Conservation (phyloP, 2,888 invertebrate genomes). For the Nephrotoma guestfalica region DNA sequence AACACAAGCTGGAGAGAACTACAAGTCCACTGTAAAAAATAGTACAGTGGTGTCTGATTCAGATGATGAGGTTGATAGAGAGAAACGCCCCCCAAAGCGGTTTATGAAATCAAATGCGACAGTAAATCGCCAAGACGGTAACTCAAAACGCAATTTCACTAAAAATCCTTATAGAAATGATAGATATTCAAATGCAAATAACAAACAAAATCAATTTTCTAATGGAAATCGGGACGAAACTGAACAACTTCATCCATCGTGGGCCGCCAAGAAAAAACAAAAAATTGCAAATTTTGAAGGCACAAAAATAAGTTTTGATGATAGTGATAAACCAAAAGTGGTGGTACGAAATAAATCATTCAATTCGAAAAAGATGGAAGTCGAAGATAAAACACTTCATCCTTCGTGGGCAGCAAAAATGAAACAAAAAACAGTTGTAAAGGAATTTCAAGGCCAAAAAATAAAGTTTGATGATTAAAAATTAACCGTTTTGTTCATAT, state of each 20-base stretch:
- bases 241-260: constrained; percentile 14
- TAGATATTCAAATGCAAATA: not conserved
- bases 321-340: not conserved
- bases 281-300: constrained; percentile 14
- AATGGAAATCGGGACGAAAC: not conserved
- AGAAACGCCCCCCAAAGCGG: not conserved
- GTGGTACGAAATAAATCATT: not conserved
- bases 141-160: not conserved
- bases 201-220: not conserved
- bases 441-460: constrained; percentile 24
- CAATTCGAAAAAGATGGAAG: not conserved
- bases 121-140: not conserved
- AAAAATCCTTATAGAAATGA: not conserved
- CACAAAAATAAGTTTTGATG: constrained; percentile 13
- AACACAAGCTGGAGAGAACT: constrained; percentile 26
- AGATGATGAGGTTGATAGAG: not conserved
- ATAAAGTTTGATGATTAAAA: constrained; percentile 20
- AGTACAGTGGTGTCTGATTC: not conserved
- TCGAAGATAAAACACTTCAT: constrained; percentile 15
- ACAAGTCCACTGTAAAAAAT: constrained; percentile 23
- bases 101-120: not conserved
- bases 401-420: constrained; percentile 29
- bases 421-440: constrained; percentile 21
- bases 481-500: not conserved
- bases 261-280: constrained; percentile 14